Conservation (phyloP, 2,113 vertebrate genomes). For the Prunella himalayana region DNA sequence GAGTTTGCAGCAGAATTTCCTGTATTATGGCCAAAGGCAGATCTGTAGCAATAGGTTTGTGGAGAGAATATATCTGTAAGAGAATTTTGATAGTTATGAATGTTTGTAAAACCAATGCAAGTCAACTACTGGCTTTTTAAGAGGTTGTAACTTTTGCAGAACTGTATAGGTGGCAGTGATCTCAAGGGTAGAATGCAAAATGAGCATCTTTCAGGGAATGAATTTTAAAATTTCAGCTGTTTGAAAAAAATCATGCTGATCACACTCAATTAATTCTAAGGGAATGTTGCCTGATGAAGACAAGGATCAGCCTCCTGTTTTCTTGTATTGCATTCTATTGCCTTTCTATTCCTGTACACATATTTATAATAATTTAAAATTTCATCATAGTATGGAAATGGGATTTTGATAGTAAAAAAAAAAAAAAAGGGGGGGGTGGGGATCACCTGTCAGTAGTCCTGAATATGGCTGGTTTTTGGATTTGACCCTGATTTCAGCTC, state of each 20-base stretch:
- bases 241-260: background rate
- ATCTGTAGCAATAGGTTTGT: background rate
- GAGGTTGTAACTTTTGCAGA: background rate
- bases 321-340: background rate
- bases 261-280: background rate
- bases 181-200: background rate
- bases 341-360: background rate
- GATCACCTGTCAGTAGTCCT: background rate
- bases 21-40: background rate
- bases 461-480: background rate
- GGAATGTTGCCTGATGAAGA: background rate
- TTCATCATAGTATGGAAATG: background rate
- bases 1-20: background rate
- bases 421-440: background rate
- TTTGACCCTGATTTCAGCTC: slow-evolving; percentile 32
- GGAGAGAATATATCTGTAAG: background rate
- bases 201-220: background rate
- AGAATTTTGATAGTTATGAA: background rate
- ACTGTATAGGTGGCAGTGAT: background rate
- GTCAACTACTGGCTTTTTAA: background rate
- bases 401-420: background rate
- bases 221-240: background rate
- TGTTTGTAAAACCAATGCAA: background rate
- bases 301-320: background rate
- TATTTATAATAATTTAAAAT: background rate